These are phyloP conservation scores for Gnathonemus echidnorhynchus DNA, from an alignment of 2,113 vertebrate genomes.

Conservation along the genomic window DNA sequence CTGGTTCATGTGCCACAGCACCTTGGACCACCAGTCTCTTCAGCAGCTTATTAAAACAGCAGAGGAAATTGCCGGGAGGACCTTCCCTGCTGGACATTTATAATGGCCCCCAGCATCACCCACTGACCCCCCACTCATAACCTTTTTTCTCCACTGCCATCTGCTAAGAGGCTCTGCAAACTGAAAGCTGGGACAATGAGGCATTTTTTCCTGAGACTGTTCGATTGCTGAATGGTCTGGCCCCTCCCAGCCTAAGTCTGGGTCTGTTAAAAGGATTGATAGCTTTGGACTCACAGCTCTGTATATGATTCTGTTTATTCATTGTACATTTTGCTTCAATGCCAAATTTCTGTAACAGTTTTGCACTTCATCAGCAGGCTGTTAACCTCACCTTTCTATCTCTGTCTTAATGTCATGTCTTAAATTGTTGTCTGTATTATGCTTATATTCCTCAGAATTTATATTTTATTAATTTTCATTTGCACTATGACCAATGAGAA, in stretches of 20 bases:
- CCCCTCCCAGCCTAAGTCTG: background rate
- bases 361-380: background rate
- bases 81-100: background rate
- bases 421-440: background rate
- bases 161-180: background rate
- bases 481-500: background rate
- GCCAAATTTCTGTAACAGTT: background rate
- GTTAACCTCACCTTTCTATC: background rate
- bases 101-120: background rate
- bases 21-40: background rate
- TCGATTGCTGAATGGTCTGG: background rate
- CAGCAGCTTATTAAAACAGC: background rate
- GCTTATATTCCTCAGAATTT: background rate
- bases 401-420: background rate
- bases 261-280: background rate
- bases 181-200: background rate
- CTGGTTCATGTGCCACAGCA: background rate
- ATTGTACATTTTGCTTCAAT: background rate
- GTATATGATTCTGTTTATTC: background rate
- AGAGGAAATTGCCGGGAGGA: background rate
- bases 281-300: background rate
- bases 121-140: background rate
- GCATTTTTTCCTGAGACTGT: background rate
- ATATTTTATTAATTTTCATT: background rate
- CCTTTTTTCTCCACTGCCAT: background rate